Conservation (phyloP, 2,888 invertebrate genomes). For the Pollenia labialis region DNA sequence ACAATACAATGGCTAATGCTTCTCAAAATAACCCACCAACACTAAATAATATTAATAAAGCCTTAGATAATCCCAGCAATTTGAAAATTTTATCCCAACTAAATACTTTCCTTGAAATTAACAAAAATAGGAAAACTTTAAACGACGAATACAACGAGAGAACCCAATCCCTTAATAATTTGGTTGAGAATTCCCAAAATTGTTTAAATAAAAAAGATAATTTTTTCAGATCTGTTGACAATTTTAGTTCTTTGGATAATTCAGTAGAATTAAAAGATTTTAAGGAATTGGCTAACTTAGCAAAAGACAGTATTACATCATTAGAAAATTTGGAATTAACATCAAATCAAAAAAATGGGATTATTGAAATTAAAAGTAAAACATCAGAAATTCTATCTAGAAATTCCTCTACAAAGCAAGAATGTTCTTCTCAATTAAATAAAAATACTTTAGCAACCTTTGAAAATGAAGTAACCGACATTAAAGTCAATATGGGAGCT, state of each 20-base stretch:
- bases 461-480: background rate
- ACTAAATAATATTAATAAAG: background rate
- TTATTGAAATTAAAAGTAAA: background rate
- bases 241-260: background rate
- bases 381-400: background rate
- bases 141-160: background rate
- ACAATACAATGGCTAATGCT: constrained; percentile 48
- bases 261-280: background rate
- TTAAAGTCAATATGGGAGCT: background rate
- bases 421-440: background rate
- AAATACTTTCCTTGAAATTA: background rate
- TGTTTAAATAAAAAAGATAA: background rate
- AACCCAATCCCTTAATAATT: constrained; percentile 36
- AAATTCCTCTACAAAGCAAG: background rate
- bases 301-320: background rate
- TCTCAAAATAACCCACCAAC: background rate
- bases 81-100: background rate
- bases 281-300: background rate
- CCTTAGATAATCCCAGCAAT: constrained; percentile 4
- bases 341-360: background rate
- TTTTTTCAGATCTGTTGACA: constrained; percentile 17
- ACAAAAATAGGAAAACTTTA: background rate
- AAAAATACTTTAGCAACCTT: background rate
- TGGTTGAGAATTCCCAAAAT: background rate
- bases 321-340: background rate